Evolutionary conservation across 2,797 vertebrate genomes (phyloP), one percentile per base, ranked within the genome.

Genomic region (Lithobates pipiens): DNA sequence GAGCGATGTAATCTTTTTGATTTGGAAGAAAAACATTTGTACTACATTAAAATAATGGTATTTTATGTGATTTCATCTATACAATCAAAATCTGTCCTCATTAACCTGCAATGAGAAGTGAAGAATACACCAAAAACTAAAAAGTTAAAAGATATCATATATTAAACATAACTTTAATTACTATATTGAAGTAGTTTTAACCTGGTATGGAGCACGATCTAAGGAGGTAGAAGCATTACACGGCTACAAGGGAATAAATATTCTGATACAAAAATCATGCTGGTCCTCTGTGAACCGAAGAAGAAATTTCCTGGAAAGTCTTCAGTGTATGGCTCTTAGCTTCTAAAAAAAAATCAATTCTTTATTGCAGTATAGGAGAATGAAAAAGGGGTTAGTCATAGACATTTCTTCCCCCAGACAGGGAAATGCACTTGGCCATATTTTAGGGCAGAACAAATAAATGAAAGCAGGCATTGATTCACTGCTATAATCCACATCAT

Each of bases 1-100:
- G 13, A 67, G 44, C 27, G 15, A 74, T 68, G n/a, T 61, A 69
- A 68, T 70, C 72, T 72, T 78, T 78, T 71, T 36, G 29, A 72
- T 72, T 63, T 65, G 50, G 6, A 50, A 77, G 42, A 50, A 25
- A 78, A 65, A 84, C 50, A 73, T 72, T 77, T 77, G 68, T 78
- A 44, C 75, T 72, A 77, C 18, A 73, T 42, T 85, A 46, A 78
- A 73, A 67, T 65, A 44, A 74, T 71, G 21, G 39, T 36, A 61
- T 29, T 74, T 21, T 65, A 21, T 32, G 70, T 50, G 61, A 65
- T 42, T 75, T 39, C 16, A 27, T 82, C 25, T 34, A 68, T 50
- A 50, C 25, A 67, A 44, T 82, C n/a, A 82, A 23, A 10, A 44
- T 72, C 18, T 73, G 23, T 57, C 27, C 44, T 42, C 69, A 25